Evolutionary conservation across 2,797 vertebrate genomes (phyloP).

Genomic region (Sebastes diaconus): DNA sequence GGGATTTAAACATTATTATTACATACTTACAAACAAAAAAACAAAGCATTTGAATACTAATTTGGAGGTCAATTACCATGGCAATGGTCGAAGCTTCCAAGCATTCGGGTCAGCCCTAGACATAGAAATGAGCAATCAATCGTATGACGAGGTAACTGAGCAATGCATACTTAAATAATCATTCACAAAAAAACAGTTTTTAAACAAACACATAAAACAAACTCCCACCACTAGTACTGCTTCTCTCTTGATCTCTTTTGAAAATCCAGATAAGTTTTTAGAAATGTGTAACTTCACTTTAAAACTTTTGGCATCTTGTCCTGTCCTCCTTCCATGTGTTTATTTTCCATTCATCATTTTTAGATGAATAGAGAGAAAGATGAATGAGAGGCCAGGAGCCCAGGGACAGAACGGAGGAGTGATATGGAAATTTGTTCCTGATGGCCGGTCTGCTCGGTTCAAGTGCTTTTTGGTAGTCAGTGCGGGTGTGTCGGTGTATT

Average conservation of each 20-base stretch:
- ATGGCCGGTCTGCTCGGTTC: constrained; percentile 8
- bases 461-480: constrained; percentile 11
- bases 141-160: background rate
- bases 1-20: no score
- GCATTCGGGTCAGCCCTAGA: no score
- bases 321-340: background rate
- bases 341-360: constrained; percentile 21
- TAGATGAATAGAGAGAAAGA: constrained; percentile 31
- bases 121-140: background rate
- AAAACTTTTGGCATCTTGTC: background rate
- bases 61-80: no score
- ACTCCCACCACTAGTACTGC: background rate
- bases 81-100: no score
- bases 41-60: no score
- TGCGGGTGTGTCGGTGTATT: background rate
- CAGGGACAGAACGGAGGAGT: constrained; percentile 3
- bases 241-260: background rate
- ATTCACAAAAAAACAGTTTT: background rate
- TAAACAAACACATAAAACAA: background rate
- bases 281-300: background rate
- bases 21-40: no score
- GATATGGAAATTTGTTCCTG: constrained; percentile 38
- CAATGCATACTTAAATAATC: background rate
- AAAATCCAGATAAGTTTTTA: background rate
- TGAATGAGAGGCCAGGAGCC: constrained; percentile 9